These are phyloP conservation scores for Drosophila neutralis DNA, from an alignment of 2,888 invertebrate species.

Conservation along the genomic window DNA sequence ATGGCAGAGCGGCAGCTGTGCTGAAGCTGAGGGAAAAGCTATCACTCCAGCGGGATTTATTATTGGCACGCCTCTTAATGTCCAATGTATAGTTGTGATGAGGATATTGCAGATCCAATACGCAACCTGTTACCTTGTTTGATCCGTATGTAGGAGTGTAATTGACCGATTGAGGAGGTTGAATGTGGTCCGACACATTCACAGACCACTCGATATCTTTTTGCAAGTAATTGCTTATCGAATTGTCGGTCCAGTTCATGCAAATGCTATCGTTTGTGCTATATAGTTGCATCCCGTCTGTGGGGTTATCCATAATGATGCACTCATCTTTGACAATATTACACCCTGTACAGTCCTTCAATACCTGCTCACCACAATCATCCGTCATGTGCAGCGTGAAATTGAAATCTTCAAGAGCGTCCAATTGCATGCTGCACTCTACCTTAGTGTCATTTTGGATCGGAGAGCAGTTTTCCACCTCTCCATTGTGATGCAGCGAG, in stretches of 20 bases:
- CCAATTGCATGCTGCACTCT: neutral
- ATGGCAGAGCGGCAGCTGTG: conserved; percentile 84
- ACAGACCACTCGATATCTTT: conserved; percentile 31
- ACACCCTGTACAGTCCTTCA: neutral
- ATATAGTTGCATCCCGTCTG: accelerated
- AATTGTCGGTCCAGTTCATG: neutral
- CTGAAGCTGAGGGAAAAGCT: conserved; percentile 87
- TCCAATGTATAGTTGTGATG: conserved; percentile 87
- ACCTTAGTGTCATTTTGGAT: neutral
- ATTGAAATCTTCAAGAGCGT: accelerated
- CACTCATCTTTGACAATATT: neutral
- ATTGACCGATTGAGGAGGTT: too few species aligned
- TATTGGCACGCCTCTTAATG: conserved; percentile 86
- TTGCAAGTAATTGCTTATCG: accelerated
- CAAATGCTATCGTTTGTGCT: conserved; percentile 13
- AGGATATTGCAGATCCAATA: conserved; percentile 53
- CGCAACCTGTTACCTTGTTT: too few species aligned
- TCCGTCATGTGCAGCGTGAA: conserved; percentile 18
- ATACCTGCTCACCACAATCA: accelerated
- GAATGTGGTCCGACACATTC: neutral
- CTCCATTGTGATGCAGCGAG: neutral
- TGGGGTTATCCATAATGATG: neutral
- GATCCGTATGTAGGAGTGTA: too few species aligned
- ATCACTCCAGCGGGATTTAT: conserved; percentile 88
- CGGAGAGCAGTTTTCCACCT: too few species aligned